These are phyloP conservation scores for Cisticola juncidis DNA, from an alignment of 2,113 vertebrate genomes.

Conservation along the genomic window DNA sequence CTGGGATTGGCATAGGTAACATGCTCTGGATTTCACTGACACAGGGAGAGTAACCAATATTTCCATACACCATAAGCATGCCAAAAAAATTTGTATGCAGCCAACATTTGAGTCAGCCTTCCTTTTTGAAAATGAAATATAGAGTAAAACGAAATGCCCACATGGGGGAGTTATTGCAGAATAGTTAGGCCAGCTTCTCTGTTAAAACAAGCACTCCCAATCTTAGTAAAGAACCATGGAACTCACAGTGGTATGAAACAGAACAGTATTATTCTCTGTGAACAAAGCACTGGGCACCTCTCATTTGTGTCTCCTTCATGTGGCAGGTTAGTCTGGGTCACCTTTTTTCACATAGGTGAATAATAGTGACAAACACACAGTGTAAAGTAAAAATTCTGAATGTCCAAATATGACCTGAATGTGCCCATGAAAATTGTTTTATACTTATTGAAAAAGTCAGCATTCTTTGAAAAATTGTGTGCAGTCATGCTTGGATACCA, in stretches of 20 bases:
- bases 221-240: not conserved
- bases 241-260: not conserved
- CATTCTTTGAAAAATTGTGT: not conserved
- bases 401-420: not conserved
- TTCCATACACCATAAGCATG: accelerated
- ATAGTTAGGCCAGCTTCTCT: not conserved
- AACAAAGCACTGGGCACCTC: not conserved
- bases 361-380: not conserved
- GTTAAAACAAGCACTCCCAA: not conserved
- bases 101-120: not conserved
- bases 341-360: not conserved
- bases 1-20: not conserved
- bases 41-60: not conserved
- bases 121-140: not conserved
- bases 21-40: not conserved
- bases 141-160: not conserved
- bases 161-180: constrained; percentile 38
- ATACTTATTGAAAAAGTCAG: not conserved
- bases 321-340: not conserved
- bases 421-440: not conserved
- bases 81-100: not conserved
- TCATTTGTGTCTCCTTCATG: not conserved
- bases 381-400: not conserved
- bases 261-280: not conserved
- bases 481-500: not conserved